Evolutionary conservation across 2,113 vertebrate genomes (phyloP).

Genomic region (Sturnira hondurensis): DNA sequence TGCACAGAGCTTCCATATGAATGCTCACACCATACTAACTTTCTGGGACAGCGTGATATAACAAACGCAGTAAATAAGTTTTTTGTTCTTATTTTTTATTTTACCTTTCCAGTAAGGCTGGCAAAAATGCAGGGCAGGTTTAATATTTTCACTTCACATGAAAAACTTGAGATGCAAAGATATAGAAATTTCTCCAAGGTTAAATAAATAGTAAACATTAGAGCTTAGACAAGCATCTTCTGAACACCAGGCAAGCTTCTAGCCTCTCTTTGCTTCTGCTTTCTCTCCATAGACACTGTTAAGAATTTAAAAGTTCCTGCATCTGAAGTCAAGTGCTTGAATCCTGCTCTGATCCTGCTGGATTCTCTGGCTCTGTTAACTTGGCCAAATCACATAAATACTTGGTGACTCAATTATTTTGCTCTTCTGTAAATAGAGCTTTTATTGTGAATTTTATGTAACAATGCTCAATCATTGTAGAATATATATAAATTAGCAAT

Average conservation of each 20-base stretch:
- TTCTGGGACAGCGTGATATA: background rate
- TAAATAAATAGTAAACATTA: background rate
- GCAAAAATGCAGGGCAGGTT: background rate
- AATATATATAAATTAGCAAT: background rate
- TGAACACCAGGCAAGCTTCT: background rate
- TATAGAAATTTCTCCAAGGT: background rate
- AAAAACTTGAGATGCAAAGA: background rate
- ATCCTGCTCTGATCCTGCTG: background rate
- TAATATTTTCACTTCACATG: background rate
- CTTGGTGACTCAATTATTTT: background rate
- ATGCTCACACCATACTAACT: background rate
- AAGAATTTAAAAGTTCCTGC: background rate
- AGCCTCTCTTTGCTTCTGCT: background rate
- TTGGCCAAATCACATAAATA: background rate
- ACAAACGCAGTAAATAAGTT: background rate
- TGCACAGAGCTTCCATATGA: background rate
- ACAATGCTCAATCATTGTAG: background rate
- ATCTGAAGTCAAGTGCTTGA: background rate
- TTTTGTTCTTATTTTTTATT: background rate
- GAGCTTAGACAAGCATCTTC: background rate
- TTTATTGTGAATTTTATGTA: background rate
- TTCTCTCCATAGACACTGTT: background rate
- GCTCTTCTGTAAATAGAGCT: background rate
- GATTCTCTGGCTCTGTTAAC: background rate
- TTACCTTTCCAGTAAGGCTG: background rate